Base-by-base conservation (phyloP, 1,140 invertebrate genomes). In the Babylonia areolata region DNA sequence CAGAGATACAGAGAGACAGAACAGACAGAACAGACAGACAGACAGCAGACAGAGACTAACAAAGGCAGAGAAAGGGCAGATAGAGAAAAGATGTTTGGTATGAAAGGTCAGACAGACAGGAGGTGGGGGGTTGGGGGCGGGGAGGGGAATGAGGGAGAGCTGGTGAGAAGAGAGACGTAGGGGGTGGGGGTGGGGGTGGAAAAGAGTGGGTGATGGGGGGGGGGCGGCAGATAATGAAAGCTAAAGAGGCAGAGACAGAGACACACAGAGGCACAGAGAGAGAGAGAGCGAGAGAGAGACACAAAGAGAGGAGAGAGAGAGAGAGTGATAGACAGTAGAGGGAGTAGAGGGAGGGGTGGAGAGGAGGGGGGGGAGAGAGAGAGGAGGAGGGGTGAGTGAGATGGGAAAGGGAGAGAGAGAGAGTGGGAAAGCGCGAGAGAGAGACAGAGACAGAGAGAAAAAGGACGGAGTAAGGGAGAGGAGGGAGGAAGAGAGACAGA, bases 221-320 rank as follows among this genome's bases (percentile, higher is more conserved):
- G n/a, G n/a, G n/a, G 64, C 20, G 54, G 64, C 31, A 73, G 35
- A 84, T 28, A 84, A 20, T 37, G 46, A 20, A 51, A 51, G 46
- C 6, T 20, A 51, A 20, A 51, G 46, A 51, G 46, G 46, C 46
- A 51, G 46, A 11, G 9, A 51, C 9, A 51, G 46, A 51, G 46
- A 51, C 46, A 51, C 9, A 51, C 15, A 82, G 39, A 82, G 51
- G 33, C 3, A 82, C 39, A 82, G n/a, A 58, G 58, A 42, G 81
- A 82, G n/a, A 58, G 51, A 82, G 81, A 82, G 51, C 3, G 58
- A 82, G 81, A 82, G 51, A 39, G 51, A 82, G 81, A 82, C 15
- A 39, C 15, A 82, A 15, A 39, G 81, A n/a, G n/a, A 82, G n/a
- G 31, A 58, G 81, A 58, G n/a, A 82, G 51, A 58, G n/a, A 82